These are phyloP conservation scores for Galbula dea DNA, from an alignment of 2,113 vertebrate species.

Conservation along the genomic window DNA sequence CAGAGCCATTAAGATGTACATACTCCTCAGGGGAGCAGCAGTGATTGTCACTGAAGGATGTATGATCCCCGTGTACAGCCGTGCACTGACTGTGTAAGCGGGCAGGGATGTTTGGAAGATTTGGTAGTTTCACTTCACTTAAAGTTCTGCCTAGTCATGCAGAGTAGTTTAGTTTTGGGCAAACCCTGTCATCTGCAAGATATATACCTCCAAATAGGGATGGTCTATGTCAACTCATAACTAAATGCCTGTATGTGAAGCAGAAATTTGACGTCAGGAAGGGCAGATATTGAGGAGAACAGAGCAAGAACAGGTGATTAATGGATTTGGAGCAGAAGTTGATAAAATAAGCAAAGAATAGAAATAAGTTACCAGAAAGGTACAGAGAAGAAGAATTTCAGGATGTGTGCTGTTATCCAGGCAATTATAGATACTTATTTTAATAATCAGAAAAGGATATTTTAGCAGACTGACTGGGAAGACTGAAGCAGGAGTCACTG, in stretches of 20 bases:
- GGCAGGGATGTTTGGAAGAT: background rate
- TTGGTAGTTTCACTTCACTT: background rate
- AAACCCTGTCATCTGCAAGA: background rate
- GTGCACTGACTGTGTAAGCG: rapidly evolving
- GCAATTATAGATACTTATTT: background rate
- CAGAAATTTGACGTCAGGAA: background rate
- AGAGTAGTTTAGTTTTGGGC: background rate
- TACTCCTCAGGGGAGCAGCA: background rate
- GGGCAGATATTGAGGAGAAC: background rate
- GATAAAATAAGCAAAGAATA: background rate
- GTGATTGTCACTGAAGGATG: background rate
- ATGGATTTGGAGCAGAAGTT: background rate
- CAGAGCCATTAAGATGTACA: background rate
- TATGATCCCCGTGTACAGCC: rapidly evolving
- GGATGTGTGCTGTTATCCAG: background rate
- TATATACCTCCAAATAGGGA: background rate
- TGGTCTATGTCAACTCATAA: background rate
- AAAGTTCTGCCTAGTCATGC: background rate
- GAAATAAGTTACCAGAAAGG: background rate
- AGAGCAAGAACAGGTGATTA: background rate
- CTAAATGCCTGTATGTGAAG: background rate
- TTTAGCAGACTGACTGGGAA: background rate
- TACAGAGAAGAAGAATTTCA: background rate
- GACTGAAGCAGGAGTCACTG: background rate
- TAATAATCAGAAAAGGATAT: background rate